Conservation (phyloP, 1,140 invertebrate genomes). For the Temnothorax longispinosus region DNA sequence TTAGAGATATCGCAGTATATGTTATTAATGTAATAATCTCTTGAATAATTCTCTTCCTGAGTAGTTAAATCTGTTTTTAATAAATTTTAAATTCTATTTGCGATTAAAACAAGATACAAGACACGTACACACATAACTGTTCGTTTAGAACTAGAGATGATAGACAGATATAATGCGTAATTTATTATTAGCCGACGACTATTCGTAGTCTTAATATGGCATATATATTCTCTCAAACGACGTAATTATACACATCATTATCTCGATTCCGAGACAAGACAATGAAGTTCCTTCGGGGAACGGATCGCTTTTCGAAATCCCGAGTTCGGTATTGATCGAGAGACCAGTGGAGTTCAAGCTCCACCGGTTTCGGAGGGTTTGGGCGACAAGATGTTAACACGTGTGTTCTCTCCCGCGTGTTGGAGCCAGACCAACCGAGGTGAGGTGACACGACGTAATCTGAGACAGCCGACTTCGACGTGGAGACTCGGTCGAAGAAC, state of each 20-base stretch:
- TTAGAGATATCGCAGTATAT: background rate
- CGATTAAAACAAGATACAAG: background rate
- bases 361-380: constrained; percentile 67
- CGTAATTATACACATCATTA: constrained; percentile 49
- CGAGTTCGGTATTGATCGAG: constrained; percentile 22
- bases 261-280: constrained; percentile 18
- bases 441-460: constrained; percentile 82
- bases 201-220: background rate
- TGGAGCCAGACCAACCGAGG: constrained; percentile 68
- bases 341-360: constrained; percentile 44
- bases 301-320: constrained; percentile 36
- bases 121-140: background rate
- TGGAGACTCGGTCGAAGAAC: constrained; percentile 24
- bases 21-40: background rate
- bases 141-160: background rate
- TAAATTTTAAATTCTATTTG: background rate
- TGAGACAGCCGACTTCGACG: constrained; percentile 78
- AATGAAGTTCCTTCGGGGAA: constrained; percentile 16
- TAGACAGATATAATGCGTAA: background rate
- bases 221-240: constrained; percentile 14
- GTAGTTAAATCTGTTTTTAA: background rate
- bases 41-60: background rate
- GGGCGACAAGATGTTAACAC: constrained; percentile 82
- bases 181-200: background rate
- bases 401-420: constrained; percentile 73